These are phyloP conservation scores for Phymanthus crucifer DNA, from an alignment of 92 coral and sea anemone genomes.

Conservation along the genomic window DNA sequence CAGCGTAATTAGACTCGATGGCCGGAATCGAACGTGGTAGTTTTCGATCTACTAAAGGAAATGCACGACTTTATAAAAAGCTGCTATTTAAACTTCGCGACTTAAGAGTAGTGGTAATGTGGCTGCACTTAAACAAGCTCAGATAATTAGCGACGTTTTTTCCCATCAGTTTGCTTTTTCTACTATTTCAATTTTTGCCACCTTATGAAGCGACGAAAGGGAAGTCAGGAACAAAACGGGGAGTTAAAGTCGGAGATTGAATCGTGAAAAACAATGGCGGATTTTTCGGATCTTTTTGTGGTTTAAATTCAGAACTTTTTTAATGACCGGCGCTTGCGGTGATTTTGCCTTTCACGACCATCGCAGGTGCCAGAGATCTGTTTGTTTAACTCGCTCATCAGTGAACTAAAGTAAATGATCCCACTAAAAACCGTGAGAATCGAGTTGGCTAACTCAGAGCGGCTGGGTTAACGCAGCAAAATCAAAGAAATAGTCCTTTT, in stretches of 20 bases:
- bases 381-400: constrained; percentile 38
- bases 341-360: constrained; percentile 1
- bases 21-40: constrained; percentile 3
- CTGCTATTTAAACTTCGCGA: neutral
- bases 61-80: neutral
- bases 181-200: neutral
- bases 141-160: neutral
- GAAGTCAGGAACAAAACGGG: neutral
- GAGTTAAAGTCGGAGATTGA: neutral
- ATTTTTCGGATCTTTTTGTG: constrained; percentile 7
- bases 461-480: constrained; percentile 7
- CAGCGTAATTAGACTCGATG: neutral
- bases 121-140: neutral
- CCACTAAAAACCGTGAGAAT: constrained; percentile 36
- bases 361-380: constrained; percentile 27
- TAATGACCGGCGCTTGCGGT: constrained; percentile 7
- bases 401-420: constrained; percentile 10
- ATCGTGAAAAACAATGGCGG: neutral
- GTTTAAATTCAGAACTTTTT: neutral
- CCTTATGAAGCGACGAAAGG: neutral
- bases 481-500: neutral
- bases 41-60: constrained; percentile 5
- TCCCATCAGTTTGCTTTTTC: neutral
- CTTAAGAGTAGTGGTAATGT: constrained; percentile 2
- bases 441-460: neutral